Percentiles rank a stretch among this genome's conserved stretches.
These are phyloP conservation scores for Forbesichthys papilliferus DNA, from an alignment of 2,113 vertebrate genomes.

Conservation along the genomic window DNA sequence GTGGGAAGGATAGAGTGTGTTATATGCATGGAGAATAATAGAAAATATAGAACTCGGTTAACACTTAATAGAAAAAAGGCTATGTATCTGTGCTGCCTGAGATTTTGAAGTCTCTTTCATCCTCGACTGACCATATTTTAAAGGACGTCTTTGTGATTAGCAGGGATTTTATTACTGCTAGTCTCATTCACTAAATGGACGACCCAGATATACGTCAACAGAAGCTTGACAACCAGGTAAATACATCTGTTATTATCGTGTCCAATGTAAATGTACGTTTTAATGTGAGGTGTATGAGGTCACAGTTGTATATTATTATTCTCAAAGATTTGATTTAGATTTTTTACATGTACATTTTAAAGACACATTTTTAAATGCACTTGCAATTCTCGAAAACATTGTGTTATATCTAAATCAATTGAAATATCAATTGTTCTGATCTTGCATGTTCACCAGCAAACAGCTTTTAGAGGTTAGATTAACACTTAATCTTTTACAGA, in stretches of 20 bases:
- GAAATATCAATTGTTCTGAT: not conserved
- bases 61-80: slow-evolving; percentile 12
- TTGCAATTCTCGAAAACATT: not conserved
- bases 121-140: not conserved
- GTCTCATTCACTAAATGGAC: slow-evolving; percentile 61
- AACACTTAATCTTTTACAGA: slow-evolving; percentile 46
- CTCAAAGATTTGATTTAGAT: too few species aligned
- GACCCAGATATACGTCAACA: slow-evolving; percentile 72
- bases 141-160: not conserved
- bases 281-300: not conserved
- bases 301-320: not conserved
- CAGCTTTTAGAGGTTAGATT: not conserved
- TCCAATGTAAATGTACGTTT: not conserved
- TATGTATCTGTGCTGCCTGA: slow-evolving; percentile 5
- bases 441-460: not conserved
- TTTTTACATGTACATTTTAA: too few species aligned
- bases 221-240: slow-evolving; percentile 80
- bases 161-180: not conserved
- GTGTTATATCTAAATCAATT: not conserved
- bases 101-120: not conserved
- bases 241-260: not conserved
- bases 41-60: slow-evolving; percentile 8
- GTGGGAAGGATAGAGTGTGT: slow-evolving; percentile 52
- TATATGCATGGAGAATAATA: slow-evolving; percentile 40
- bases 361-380: too few species aligned